These are phyloP conservation scores for Enhydra lutris DNA, from an alignment of 2,113 vertebrate genomes.

Conservation along the genomic window DNA sequence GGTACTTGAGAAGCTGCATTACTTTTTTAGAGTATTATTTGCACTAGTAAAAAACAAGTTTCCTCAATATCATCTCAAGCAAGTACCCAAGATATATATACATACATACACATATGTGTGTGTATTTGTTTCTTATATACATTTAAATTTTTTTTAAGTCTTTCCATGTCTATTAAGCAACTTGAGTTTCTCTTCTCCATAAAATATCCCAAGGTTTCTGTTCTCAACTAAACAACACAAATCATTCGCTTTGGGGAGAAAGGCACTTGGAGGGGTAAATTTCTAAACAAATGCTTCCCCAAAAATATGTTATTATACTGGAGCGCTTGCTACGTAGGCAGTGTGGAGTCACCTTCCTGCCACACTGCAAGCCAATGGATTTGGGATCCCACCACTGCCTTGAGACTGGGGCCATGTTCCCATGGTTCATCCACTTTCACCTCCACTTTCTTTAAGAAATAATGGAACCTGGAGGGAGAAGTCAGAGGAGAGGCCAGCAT, in stretches of 20 bases:
- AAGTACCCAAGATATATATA: not conserved
- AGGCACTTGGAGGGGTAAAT: not conserved
- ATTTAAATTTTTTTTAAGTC: not conserved
- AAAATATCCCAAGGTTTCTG: not conserved
- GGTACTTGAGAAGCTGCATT: not conserved
- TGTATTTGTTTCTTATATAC: not conserved
- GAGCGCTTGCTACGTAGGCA: not conserved
- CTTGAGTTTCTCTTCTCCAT: not conserved
- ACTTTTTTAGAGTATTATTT: not conserved
- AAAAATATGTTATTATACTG: not conserved
- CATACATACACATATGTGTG: no score
- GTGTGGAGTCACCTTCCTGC: not conserved
- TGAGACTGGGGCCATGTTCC: not conserved
- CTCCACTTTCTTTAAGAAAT: not conserved
- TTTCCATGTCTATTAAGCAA: not conserved
- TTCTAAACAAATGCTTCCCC: not conserved
- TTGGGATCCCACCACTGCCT: not conserved
- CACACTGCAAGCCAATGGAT: not conserved
- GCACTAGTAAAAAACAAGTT: not conserved
- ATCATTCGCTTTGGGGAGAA: not conserved
- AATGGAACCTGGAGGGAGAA: not conserved
- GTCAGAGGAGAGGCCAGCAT: not conserved
- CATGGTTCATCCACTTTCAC: not conserved
- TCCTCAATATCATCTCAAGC: not conserved
- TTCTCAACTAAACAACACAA: not conserved